These are phyloP conservation scores for Sclerodermus sp. DNA, from an alignment of 2,888 invertebrate species.

Conservation along the genomic window DNA sequence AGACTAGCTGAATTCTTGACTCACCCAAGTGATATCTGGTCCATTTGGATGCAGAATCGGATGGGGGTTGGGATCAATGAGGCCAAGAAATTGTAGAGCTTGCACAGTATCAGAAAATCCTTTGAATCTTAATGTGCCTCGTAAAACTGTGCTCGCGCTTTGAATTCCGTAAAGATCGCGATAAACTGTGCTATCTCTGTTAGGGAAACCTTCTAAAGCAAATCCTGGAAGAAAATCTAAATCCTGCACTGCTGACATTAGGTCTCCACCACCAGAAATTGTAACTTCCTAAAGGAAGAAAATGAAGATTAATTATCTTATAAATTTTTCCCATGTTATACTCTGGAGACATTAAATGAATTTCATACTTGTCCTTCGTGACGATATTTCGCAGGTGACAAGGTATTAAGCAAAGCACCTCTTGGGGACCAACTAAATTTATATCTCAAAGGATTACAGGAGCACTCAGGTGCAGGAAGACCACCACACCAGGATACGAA, in stretches of 20 bases:
- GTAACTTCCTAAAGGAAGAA: constrained; percentile 70
- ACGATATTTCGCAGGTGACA: constrained; percentile 86
- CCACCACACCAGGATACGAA: constrained; percentile 98
- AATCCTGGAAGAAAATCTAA: constrained; percentile 95
- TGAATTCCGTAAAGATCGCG: constrained; percentile 83
- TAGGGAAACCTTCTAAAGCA: constrained; percentile 94
- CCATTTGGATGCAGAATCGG: constrained; percentile 92
- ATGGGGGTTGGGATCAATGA: constrained; percentile 83
- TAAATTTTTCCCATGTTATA: too few relatives aligned
- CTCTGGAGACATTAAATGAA: too few relatives aligned
- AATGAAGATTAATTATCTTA: constrained; percentile 13
- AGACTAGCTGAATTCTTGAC: too few relatives aligned
- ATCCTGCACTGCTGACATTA: constrained; percentile 79
- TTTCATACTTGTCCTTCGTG: constrained; percentile 73
- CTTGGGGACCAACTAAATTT: constrained; percentile 98
- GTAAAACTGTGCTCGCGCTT: constrained; percentile 83
- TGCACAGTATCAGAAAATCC: constrained; percentile 89
- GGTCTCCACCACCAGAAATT: constrained; percentile 83
- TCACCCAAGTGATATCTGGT: constrained; percentile 94
- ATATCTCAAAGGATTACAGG: constrained; percentile 85
- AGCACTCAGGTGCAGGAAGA: constrained; percentile 94
- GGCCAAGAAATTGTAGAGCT: constrained; percentile 83
- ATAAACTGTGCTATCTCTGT: constrained; percentile 92
- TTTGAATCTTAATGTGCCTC: constrained; percentile 92
- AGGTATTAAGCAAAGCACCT: constrained; percentile 87